A percentile compares a stretch with the other conserved stretches of the same genome.
Conservation (phyloP, 2,888 invertebrate genomes). For the Ormia ochracea region DNA sequence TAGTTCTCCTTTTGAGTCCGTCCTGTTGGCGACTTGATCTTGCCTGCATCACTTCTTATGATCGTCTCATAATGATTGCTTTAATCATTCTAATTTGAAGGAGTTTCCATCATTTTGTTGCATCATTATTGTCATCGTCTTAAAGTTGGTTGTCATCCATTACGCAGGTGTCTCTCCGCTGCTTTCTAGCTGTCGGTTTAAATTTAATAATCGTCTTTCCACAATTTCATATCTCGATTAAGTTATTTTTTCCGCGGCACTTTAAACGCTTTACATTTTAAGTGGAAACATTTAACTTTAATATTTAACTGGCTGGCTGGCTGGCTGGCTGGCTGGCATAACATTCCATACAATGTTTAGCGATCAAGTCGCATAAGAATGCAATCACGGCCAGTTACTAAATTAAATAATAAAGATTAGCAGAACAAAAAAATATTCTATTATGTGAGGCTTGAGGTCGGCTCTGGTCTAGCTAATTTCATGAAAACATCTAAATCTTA, state of each 20-base stretch:
- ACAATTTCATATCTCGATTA: constrained; percentile 34
- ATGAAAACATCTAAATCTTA: no score
- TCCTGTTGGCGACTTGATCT: constrained; percentile 20
- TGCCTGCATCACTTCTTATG: constrained; percentile 1
- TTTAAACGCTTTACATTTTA: constrained; percentile 49
- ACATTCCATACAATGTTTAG: constrained; percentile 32
- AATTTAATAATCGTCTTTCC: constrained; percentile 19
- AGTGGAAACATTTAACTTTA: constrained; percentile 43
- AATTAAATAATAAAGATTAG: constrained; percentile 26
- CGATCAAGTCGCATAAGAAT: constrained; percentile 30
- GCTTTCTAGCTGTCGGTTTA: neutral
- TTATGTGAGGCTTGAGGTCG: no score
- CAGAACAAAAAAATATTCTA: no score
- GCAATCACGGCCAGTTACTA: neutral
- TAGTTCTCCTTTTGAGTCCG: constrained; percentile 33
- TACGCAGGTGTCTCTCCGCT: constrained; percentile 49
- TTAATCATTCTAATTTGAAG: constrained; percentile 60
- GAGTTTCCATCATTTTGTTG: constrained; percentile 36
- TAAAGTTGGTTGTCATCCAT: constrained; percentile 23
- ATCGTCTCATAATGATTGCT: constrained; percentile 45
- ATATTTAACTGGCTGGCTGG: constrained; percentile 12
- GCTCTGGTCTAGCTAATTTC: no score
- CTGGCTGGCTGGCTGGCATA: neutral
- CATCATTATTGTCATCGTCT: neutral
- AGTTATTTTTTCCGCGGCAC: constrained; percentile 48